Evolutionary conservation across 2,888 invertebrate species (phyloP).

Genomic region (Drosophila meridionalis): DNA sequence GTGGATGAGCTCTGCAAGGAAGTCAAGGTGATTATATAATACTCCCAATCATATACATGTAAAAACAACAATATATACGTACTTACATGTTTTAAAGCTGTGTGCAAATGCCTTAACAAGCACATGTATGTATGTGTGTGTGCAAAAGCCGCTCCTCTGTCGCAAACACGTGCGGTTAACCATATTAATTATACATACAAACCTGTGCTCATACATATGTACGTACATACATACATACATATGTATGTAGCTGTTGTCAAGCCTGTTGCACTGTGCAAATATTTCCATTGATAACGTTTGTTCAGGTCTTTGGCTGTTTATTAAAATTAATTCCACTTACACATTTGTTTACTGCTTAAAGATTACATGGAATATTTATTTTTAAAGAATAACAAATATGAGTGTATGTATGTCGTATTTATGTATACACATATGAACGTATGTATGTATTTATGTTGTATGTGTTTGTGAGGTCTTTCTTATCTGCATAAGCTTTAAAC

Average conservation of each 20-base stretch:
- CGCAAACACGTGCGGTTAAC: conserved; percentile 21
- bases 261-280: conserved; percentile 5
- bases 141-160: background rate
- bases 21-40: conserved; percentile 88
- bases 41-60: conserved; percentile 14
- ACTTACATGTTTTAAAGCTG: conserved; percentile 22
- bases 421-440: background rate
- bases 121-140: background rate
- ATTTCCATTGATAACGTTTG: conserved; percentile 1
- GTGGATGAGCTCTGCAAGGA: conserved; percentile 92
- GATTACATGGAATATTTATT: background rate
- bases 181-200: conserved; percentile 10
- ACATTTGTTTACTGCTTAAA: background rate
- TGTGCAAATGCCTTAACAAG: background rate
- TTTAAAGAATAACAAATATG: background rate
- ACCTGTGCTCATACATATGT: background rate
- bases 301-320: background rate
- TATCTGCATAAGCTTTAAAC: background rate
- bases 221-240: background rate
- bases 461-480: background rate
- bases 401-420: background rate
- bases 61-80: conserved; percentile 7
- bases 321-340: conserved; percentile 11
- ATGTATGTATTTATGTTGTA: background rate
- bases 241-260: conserved; percentile 21